Percentiles rank a stretch among this genome's conserved stretches.
These are phyloP conservation scores for Amphimedon queenslandica DNA, from an alignment of 37 sponge, comb jelly and placozoan species.

Conservation along the genomic window DNA sequence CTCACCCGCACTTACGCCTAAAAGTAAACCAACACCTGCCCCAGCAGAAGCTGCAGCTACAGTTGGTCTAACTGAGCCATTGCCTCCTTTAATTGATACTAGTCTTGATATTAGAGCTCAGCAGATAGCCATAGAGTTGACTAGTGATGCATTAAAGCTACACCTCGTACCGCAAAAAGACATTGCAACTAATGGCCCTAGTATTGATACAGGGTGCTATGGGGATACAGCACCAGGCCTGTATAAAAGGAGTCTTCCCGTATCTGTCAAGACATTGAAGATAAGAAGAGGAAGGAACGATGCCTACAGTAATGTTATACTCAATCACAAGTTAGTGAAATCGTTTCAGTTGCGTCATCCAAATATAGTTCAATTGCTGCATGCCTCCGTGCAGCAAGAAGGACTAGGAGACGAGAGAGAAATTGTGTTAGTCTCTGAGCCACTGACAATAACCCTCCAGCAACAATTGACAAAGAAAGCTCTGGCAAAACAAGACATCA, in stretches of 20 bases:
- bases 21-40: no score
- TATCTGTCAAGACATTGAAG: background rate
- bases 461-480: background rate
- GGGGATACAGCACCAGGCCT: background rate
- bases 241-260: background rate
- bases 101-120: conserved; percentile 28
- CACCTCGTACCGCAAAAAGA: background rate
- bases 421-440: background rate
- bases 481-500: background rate
- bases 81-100: no score
- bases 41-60: background rate
- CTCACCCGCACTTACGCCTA: no score
- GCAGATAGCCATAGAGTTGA: conserved; percentile 15
- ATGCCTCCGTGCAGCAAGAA: background rate
- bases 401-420: background rate
- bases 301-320: background rate
- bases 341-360: background rate
- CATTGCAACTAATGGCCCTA: background rate
- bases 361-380: background rate
- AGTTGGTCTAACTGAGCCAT: background rate
- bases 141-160: background rate
- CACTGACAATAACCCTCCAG: background rate
- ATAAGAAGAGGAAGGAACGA: no score
- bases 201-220: background rate
- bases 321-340: background rate